Percentiles rank a stretch among this genome's conserved stretches.
Evolutionary conservation across 2,888 invertebrate species (phyloP).

Genomic region (Euzetes globulus): DNA sequence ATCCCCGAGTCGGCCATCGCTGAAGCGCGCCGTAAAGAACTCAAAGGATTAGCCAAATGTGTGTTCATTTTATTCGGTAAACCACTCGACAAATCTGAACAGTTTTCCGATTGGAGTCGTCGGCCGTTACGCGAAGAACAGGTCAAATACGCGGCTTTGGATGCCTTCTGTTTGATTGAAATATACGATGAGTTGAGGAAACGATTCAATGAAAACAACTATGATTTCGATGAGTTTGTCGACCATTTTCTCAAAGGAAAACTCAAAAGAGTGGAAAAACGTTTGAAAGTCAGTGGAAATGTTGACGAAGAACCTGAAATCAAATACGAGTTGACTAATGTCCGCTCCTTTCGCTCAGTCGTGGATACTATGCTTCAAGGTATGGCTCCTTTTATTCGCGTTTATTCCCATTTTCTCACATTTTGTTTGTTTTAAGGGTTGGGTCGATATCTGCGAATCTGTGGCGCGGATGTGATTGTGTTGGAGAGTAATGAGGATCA

Average conservation of each 20-base stretch:
- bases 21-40: background rate
- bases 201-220: conserved; percentile 6
- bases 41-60: conserved; percentile 60
- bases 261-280: conserved; percentile 40
- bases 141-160: conserved; percentile 75
- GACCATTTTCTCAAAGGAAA: conserved; percentile 51
- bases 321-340: background rate
- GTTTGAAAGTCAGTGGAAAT: background rate
- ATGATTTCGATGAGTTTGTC: conserved; percentile 57
- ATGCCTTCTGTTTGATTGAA: conserved; percentile 76
- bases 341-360: conserved; percentile 49
- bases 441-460: conserved; percentile 58
- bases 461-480: conserved; percentile 57
- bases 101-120: conserved; percentile 83
- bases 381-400: background rate
- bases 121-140: conserved; percentile 70
- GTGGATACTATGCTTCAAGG: conserved; percentile 55
- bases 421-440: conserved; percentile 47
- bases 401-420: background rate
- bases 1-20: background rate
- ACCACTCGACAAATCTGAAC: conserved; percentile 75
- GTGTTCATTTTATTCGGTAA: conserved; percentile 67
- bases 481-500: conserved; percentile 52
- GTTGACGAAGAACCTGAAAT: background rate
- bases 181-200: conserved; percentile 59